Percentiles rank a stretch among this genome's conserved stretches.
Evolutionary conservation across 2,888 invertebrate species (phyloP).

Genomic region (Eupithecia vulgata): DNA sequence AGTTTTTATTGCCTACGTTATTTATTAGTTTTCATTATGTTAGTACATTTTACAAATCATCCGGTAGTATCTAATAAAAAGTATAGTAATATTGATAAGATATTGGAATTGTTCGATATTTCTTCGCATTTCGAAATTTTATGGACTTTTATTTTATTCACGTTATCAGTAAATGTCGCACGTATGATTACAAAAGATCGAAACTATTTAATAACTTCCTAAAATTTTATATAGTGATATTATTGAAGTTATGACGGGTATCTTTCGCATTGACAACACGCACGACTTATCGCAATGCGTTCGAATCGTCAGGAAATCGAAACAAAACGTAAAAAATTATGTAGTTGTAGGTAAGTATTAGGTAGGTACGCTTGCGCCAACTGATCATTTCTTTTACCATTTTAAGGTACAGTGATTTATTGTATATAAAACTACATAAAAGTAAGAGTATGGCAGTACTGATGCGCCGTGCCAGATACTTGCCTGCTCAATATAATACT

Average conservation of each 20-base stretch:
- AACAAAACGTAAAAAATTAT: not conserved
- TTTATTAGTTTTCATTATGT: not conserved
- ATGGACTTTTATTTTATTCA: not conserved
- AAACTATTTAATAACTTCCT: not conserved
- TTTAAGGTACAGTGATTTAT: too few relatives aligned
- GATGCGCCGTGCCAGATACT: too few relatives aligned
- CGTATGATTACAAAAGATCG: not conserved
- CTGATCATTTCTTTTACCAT: too few relatives aligned
- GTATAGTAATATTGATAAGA: not conserved
- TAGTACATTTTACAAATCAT: not conserved
- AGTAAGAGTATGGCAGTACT: too few relatives aligned
- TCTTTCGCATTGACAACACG: not conserved
- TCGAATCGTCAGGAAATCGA: not conserved
- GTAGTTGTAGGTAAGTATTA: too few relatives aligned
- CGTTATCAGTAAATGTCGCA: conserved; percentile 1
- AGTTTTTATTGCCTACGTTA: not conserved
- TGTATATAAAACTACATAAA: too few relatives aligned
- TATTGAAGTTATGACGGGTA: not conserved
- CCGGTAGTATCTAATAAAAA: not conserved
- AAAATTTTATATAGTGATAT: not conserved
- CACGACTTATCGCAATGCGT: not conserved
- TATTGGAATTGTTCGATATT: not conserved
- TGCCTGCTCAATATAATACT: too few relatives aligned
- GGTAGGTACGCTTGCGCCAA: too few relatives aligned
- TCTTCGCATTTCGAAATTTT: not conserved